Evolutionary conservation across 2,888 invertebrate species (phyloP).

Genomic region (Belgica antarctica): DNA sequence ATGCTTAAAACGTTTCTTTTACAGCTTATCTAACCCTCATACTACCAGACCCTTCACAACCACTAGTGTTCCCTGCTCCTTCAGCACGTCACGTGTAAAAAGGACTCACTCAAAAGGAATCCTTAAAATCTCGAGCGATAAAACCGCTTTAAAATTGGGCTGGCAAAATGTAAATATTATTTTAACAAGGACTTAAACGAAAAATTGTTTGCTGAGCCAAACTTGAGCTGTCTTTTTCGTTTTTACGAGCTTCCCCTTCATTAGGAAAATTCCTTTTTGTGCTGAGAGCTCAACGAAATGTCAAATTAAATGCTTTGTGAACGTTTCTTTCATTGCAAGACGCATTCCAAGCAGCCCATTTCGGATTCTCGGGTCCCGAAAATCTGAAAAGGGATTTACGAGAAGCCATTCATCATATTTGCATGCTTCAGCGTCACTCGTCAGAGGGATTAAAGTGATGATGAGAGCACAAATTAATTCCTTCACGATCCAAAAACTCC

Average conservation of each 20-base stretch:
- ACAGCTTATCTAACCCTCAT: no score
- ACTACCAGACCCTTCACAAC: no score
- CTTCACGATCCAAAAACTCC: not conserved
- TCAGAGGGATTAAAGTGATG: slow-evolving; percentile 1
- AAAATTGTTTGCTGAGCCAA: slow-evolving; percentile 27
- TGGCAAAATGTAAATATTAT: slow-evolving; percentile 36
- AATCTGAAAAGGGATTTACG: not conserved
- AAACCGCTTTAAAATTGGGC: not conserved
- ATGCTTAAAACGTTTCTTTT: not conserved
- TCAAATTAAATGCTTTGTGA: slow-evolving; percentile 9
- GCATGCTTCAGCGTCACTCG: not conserved
- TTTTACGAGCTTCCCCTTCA: not conserved
- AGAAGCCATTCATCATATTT: not conserved
- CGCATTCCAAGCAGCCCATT: not conserved
- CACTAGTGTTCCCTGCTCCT: no score
- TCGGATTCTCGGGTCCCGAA: not conserved
- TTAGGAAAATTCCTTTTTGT: not conserved
- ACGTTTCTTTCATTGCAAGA: not conserved
- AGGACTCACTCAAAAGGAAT: not conserved
- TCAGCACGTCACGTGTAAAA: not conserved
- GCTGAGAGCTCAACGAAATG: no score
- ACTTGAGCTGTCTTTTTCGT: not conserved
- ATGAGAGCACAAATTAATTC: slow-evolving; percentile 2
- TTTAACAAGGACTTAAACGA: slow-evolving; percentile 38
- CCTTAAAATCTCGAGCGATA: not conserved